Conservation (phyloP, 2,888 invertebrate genomes). For the Operophtera brumata region DNA sequence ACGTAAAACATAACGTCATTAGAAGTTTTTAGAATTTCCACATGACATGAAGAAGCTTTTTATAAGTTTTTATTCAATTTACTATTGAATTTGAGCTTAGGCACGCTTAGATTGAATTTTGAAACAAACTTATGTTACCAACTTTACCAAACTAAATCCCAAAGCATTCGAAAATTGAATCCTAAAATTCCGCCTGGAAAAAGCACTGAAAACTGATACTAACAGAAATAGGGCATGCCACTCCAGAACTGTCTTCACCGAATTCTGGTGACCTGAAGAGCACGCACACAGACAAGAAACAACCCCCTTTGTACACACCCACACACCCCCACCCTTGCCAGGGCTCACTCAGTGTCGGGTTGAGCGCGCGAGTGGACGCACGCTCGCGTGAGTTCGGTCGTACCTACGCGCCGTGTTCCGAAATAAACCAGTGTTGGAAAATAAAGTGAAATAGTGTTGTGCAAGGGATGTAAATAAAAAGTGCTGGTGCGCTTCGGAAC, state of each 20-base stretch:
- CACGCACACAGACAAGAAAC: conserved; percentile 47
- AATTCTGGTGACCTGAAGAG: conserved; percentile 73
- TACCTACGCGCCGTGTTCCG: conserved; percentile 24
- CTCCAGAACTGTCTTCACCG: conserved; percentile 64
- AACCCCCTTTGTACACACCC: conserved; percentile 45
- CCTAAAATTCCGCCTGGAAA: conserved; percentile 21
- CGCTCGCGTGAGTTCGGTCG: conserved; percentile 27
- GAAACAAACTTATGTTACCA: neutral
- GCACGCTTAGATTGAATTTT: neutral
- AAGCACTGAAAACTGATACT: conserved; percentile 26
- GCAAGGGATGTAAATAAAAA: conserved; percentile 24
- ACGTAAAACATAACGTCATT: neutral
- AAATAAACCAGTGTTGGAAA: conserved; percentile 14
- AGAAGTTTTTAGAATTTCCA: neutral
- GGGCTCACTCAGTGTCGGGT: conserved; percentile 53
- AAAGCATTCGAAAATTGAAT: conserved; percentile 2
- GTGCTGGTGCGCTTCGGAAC: conserved; percentile 29
- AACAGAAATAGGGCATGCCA: conserved; percentile 62
- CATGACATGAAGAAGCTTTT: neutral
- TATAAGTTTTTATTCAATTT: neutral
- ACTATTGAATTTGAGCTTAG: neutral
- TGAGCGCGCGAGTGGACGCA: conserved; percentile 38
- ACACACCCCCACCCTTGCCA: conserved; percentile 40
- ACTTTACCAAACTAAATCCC: neutral
- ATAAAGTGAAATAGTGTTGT: conserved; percentile 25